phyloP scores from a whole-genome alignment of 2,113 vertebrate genomes.

The Halcyon senegalensis region DNA sequence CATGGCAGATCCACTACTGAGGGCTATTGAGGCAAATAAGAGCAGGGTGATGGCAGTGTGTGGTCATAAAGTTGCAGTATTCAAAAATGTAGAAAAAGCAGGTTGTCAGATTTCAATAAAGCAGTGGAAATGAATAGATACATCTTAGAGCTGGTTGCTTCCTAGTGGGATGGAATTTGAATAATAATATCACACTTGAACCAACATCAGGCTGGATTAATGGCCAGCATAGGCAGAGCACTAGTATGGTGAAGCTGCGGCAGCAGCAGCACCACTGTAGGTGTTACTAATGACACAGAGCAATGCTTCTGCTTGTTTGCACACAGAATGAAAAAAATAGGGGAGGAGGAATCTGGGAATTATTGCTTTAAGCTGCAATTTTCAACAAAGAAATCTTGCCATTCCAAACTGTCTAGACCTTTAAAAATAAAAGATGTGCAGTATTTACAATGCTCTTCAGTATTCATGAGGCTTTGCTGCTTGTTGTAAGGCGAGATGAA shows the following conservation, averaged over 20 bases:
- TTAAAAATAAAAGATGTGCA: slow-evolving; percentile 81
- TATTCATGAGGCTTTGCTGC: slow-evolving; percentile 81
- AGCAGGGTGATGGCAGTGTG: slow-evolving; percentile 59
- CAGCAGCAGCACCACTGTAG: not conserved
- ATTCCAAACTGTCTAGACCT: slow-evolving; percentile 76
- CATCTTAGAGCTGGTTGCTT: slow-evolving; percentile 41
- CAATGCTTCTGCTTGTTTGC: slow-evolving; percentile 6
- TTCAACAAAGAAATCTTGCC: slow-evolving; percentile 73
- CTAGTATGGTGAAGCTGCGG: slow-evolving; percentile 5
- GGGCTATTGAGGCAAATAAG: slow-evolving; percentile 71
- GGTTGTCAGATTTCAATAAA: slow-evolving; percentile 56
- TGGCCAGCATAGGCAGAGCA: slow-evolving; percentile 31
- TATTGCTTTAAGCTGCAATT: slow-evolving; percentile 50
- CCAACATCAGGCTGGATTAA: not conserved
- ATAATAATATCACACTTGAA: slow-evolving; percentile 58
- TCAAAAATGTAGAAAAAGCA: slow-evolving; percentile 70
- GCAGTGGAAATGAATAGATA: slow-evolving; percentile 55
- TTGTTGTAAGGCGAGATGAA: slow-evolving; percentile 83
- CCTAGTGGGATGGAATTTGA: slow-evolving; percentile 50
- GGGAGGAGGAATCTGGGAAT: slow-evolving; percentile 26
- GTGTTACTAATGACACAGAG: slow-evolving; percentile 2
- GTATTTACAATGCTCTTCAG: slow-evolving; percentile 76
- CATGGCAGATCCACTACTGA: slow-evolving; percentile 66
- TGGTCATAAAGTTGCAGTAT: slow-evolving; percentile 68
- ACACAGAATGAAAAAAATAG: not conserved